Percentiles rank a stretch among this genome's conserved stretches.
phyloP scores from a whole-genome alignment of 2,113 vertebrate genomes.

The Corapipo altera region DNA sequence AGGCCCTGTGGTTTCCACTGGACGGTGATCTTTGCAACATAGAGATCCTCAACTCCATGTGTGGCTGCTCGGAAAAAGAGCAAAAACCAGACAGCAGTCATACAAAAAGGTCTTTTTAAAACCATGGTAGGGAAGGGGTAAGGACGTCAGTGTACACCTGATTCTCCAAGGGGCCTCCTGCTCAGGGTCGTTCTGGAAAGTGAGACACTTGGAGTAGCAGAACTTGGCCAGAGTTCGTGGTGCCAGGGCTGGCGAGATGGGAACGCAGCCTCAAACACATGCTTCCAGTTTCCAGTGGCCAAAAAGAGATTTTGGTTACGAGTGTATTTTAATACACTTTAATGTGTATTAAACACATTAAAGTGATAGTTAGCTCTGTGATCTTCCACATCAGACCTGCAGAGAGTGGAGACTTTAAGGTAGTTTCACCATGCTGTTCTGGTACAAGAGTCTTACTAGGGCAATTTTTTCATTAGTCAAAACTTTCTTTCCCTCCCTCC shows the following conservation, averaged over 20 bases:
- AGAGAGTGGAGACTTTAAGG: neutral
- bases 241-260: neutral
- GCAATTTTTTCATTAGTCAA: constrained; percentile 1
- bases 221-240: neutral
- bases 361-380: neutral
- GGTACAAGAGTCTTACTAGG: neutral
- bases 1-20: neutral
- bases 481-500: constrained; percentile 11
- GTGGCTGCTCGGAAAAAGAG: neutral
- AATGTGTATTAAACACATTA: neutral
- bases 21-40: rapidly evolving
- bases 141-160: neutral
- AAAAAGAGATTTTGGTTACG: neutral
- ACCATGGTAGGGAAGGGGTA: neutral
- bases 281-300: neutral
- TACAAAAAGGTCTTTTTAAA: neutral
- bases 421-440: neutral
- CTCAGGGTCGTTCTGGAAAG: neutral
- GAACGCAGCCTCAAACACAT: neutral
- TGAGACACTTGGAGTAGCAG: neutral
- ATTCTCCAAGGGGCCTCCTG: neutral
- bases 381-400: neutral
- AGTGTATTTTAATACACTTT: too few species aligned
- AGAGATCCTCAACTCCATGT: rapidly evolving
- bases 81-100: neutral